Percentiles rank a stretch among this genome's conserved stretches.
Evolutionary conservation across 2,113 vertebrate genomes (phyloP).

Genomic region (Podocnemis expansa): DNA sequence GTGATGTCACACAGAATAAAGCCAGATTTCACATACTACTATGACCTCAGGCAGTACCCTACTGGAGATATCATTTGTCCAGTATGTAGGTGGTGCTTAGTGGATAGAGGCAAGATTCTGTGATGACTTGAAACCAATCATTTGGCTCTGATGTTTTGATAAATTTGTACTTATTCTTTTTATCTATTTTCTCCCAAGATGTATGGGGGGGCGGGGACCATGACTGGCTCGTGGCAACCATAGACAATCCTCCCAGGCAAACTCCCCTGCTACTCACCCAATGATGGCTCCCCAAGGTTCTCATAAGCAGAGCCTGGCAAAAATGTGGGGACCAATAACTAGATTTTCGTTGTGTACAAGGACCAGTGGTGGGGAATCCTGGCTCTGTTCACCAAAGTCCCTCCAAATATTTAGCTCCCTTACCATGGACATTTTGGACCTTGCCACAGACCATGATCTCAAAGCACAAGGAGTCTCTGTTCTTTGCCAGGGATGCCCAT

Average conservation of each 20-base stretch:
- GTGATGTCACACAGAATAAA: too few species aligned
- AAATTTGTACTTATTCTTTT: neutral
- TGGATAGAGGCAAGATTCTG: too few species aligned
- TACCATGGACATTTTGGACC: neutral
- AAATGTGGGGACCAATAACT: neutral
- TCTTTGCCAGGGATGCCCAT: neutral
- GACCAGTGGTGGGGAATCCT: too few species aligned
- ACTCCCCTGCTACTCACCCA: neutral
- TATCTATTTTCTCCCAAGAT: neutral
- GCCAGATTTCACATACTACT: too few species aligned
- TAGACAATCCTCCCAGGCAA: neutral
- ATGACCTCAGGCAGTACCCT: too few species aligned
- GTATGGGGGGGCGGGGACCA: too few species aligned
- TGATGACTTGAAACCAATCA: too few species aligned
- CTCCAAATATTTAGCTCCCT: neutral
- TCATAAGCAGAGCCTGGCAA: neutral
- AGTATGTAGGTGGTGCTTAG: too few species aligned
- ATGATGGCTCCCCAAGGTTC: neutral
- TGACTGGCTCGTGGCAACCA: neutral
- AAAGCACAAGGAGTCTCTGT: neutral
- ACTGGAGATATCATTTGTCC: too few species aligned
- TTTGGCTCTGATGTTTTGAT: neutral
- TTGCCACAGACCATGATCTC: neutral
- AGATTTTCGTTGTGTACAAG: too few species aligned
- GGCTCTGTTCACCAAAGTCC: neutral